A percentile compares a stretch with the other conserved stretches of the same genome.
phyloP scores from a whole-genome alignment of 2,888 invertebrate genomes.

The Euspilapteryx auroguttella region DNA sequence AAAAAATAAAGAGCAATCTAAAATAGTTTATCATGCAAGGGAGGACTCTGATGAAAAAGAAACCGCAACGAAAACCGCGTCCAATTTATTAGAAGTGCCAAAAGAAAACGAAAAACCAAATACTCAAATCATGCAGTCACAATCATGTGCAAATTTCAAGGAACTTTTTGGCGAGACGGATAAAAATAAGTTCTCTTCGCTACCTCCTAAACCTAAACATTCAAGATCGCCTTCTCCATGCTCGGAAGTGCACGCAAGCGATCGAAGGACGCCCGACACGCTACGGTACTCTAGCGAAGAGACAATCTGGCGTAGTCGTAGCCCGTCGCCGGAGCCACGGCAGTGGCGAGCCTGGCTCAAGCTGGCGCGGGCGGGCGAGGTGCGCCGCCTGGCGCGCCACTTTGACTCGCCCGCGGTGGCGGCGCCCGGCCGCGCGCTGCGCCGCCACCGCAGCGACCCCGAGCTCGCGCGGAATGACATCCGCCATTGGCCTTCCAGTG shows the following conservation, averaged over 20 bases:
- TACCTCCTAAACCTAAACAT: constrained; percentile 45
- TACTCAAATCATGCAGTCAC: constrained; percentile 55
- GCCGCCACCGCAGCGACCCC: constrained; percentile 78
- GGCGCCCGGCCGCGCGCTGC: constrained; percentile 45
- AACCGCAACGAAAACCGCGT: constrained; percentile 17
- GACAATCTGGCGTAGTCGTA: constrained; percentile 70
- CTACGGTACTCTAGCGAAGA: constrained; percentile 64
- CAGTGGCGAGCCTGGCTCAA: constrained; percentile 71
- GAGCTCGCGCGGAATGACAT: constrained; percentile 67
- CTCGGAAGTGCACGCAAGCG: constrained; percentile 44
- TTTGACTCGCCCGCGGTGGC: constrained; percentile 71
- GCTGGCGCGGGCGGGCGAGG: constrained; percentile 75
- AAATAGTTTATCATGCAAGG: constrained; percentile 52
- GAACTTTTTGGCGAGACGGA: constrained; percentile 81
- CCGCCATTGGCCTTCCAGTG: constrained; percentile 49
- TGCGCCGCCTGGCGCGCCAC: constrained; percentile 73
- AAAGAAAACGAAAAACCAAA: constrained; percentile 15
- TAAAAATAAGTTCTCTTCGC: constrained; percentile 58
- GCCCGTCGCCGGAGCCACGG: constrained; percentile 72
- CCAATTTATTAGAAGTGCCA: constrained; percentile 11
- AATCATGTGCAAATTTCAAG: constrained; percentile 74
- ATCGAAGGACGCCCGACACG: constrained; percentile 53
- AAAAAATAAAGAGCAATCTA: constrained; percentile 43
- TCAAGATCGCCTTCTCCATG: constrained; percentile 44
- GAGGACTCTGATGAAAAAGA: constrained; percentile 54